phyloP scores from a whole-genome alignment of 2,113 vertebrate genomes.

The Callithrix jacchus region DNA sequence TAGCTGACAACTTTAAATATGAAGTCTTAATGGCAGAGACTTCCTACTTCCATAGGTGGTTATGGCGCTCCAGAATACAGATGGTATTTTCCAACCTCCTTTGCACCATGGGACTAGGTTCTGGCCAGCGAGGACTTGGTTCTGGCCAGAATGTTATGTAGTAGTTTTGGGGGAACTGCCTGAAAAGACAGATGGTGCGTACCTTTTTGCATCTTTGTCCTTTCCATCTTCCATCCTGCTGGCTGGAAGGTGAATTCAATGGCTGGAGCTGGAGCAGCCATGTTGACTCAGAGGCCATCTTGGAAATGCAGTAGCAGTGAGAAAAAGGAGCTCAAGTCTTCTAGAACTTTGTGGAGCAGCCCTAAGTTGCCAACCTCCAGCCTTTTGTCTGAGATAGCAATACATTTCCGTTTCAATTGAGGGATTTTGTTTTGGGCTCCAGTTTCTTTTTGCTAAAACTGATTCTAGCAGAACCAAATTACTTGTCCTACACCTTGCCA shows the following conservation, averaged over 20 bases:
- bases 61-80: not conserved
- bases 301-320: not conserved
- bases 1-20: not conserved
- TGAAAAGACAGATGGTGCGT: not conserved
- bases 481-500: not conserved
- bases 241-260: not conserved
- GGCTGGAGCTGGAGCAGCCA: slow-evolving; percentile 24
- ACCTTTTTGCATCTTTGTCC: not conserved
- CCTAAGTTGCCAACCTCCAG: not conserved
- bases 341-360: not conserved
- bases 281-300: not conserved
- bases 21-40: not conserved
- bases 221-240: not conserved
- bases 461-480: not conserved
- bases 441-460: not conserved
- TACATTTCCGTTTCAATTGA: not conserved
- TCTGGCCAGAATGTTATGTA: not conserved
- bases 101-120: not conserved
- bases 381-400: not conserved
- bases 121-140: not conserved
- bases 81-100: not conserved
- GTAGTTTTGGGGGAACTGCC: not conserved
- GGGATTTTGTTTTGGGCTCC: not conserved
- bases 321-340: not conserved
- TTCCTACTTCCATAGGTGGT: not conserved